These are phyloP conservation scores for Phenganax subtilis DNA, from an alignment of 92 coral and sea anemone species.

Conservation along the genomic window DNA sequence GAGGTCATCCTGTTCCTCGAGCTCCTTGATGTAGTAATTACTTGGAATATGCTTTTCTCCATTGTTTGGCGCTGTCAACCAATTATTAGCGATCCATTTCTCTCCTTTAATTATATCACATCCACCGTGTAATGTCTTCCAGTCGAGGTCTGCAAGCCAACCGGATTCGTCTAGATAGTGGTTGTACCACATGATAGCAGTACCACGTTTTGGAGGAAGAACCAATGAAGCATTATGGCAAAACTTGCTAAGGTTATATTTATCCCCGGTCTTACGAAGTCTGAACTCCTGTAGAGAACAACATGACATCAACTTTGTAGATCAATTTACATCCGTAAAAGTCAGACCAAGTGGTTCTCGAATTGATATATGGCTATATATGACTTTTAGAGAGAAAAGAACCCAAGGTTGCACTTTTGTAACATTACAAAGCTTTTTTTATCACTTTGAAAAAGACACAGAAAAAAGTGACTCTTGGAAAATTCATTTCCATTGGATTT, in stretches of 20 bases:
- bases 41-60: conserved; percentile 15
- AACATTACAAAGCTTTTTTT: too few relatives aligned
- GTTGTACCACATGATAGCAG: conserved; percentile 98
- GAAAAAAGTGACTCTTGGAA: too few relatives aligned
- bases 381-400: too few relatives aligned
- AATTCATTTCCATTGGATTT: too few relatives aligned
- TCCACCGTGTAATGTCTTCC: conserved; percentile 86
- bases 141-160: conserved; percentile 88
- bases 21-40: conserved; percentile 24
- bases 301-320: neutral
- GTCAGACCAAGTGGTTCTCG: too few relatives aligned
- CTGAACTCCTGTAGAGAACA: conserved; percentile 64
- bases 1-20: conserved; percentile 14
- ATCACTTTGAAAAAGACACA: too few relatives aligned
- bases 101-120: conserved; percentile 84
- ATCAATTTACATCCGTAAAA: neutral
- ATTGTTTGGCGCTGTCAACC: conserved; percentile 90
- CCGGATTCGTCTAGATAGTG: conserved; percentile 76
- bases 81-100: conserved; percentile 88
- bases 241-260: conserved; percentile 72
- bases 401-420: too few relatives aligned
- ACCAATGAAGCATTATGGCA: conserved; percentile 80
- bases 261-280: conserved; percentile 68
- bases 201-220: conserved; percentile 83
- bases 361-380: too few relatives aligned